Conservation (phyloP, 1,140 invertebrate genomes). For the Drosophila prosaltans region DNA sequence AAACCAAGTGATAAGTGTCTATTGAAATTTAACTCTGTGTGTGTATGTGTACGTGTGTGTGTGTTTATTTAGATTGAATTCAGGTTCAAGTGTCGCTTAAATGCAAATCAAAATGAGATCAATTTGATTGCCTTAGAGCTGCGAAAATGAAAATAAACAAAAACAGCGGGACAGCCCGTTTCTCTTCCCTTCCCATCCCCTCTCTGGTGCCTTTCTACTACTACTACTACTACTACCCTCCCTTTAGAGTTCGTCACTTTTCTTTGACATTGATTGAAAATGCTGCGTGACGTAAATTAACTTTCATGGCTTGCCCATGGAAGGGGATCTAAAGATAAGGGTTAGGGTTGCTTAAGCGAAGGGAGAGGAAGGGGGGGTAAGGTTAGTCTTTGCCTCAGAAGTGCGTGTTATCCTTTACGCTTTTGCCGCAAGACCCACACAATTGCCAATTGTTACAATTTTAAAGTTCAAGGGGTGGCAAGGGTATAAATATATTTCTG, state of each 20-base stretch:
- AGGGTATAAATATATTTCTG: slow-evolving; percentile 2
- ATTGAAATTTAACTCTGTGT: slow-evolving; percentile 26
- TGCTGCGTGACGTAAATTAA: slow-evolving; percentile 81
- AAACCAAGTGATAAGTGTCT: slow-evolving; percentile 50
- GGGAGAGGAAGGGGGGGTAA: neutral
- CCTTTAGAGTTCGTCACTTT: slow-evolving; percentile 31
- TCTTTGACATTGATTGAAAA: slow-evolving; percentile 78
- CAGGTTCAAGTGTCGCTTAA: slow-evolving; percentile 79
- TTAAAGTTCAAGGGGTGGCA: slow-evolving; percentile 54
- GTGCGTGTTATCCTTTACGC: slow-evolving; percentile 78
- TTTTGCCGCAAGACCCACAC: slow-evolving; percentile 76
- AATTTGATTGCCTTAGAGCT: slow-evolving; percentile 62
- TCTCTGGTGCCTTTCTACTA: too few species aligned
- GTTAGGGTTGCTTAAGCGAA: neutral
- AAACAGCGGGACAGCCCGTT: slow-evolving; percentile 51
- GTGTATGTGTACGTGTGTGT: slow-evolving; percentile 31
- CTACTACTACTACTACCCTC: neutral
- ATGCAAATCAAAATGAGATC: slow-evolving; percentile 80
- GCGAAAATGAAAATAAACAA: slow-evolving; percentile 75
- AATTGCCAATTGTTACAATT: slow-evolving; percentile 81
- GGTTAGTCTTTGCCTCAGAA: slow-evolving; percentile 45
- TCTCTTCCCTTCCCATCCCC: neutral
- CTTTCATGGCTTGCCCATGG: slow-evolving; percentile 65
- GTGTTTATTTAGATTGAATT: slow-evolving; percentile 70
- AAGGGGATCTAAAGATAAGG: neutral